phyloP scores from a whole-genome alignment of 2,797 vertebrate species.

The Pseudopleuronectes americanus region DNA sequence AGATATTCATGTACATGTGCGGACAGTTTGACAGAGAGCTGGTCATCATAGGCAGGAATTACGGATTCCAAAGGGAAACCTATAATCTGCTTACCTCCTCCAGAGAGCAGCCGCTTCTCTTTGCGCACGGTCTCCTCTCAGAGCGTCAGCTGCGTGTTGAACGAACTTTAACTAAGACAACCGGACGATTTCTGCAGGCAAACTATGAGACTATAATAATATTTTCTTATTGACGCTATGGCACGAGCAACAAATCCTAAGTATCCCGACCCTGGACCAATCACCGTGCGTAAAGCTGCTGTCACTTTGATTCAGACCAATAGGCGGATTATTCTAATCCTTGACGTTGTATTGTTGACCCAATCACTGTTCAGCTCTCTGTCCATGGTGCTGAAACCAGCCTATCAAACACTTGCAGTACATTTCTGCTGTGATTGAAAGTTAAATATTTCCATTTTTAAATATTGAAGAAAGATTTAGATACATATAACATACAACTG shows the following conservation, averaged over 20 bases:
- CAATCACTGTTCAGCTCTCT: constrained; percentile 69
- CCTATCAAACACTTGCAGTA: neutral
- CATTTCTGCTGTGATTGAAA: neutral
- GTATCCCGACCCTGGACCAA: constrained; percentile 44
- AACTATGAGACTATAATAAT: constrained; percentile 15
- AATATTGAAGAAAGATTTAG: neutral
- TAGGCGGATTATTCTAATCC: constrained; percentile 68
- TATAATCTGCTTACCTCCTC: constrained; percentile 81
- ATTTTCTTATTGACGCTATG: constrained; percentile 17
- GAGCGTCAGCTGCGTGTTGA: neutral
- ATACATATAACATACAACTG: no score
- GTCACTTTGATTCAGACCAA: constrained; percentile 71
- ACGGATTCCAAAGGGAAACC: constrained; percentile 45
- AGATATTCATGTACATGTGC: neutral
- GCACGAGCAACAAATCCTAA: constrained; percentile 46
- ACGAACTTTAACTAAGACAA: neutral
- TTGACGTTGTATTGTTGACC: constrained; percentile 45
- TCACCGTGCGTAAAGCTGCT: constrained; percentile 35
- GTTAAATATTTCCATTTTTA: no score
- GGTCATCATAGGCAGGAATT: constrained; percentile 54
- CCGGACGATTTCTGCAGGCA: neutral
- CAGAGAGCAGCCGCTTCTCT: constrained; percentile 33
- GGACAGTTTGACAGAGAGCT: constrained; percentile 17
- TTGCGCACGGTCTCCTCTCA: neutral
- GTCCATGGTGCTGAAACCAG: constrained; percentile 76